phyloP scores from a whole-genome alignment of 2,888 invertebrate genomes.

The Eurytoma adleriae region DNA sequence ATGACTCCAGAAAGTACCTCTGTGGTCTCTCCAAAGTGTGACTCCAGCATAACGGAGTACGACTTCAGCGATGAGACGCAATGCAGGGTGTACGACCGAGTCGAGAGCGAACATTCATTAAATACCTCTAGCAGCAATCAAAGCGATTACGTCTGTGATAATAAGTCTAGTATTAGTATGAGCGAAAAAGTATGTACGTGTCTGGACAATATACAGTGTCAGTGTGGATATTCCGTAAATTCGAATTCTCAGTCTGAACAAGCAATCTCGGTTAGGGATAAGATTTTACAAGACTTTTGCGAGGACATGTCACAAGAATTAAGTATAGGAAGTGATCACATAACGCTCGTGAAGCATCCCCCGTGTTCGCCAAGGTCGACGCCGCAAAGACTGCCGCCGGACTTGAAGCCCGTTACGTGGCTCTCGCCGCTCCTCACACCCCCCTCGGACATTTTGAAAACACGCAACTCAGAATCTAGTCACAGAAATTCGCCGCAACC shows the following conservation, averaged over 20 bases:
- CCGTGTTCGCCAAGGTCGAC: conserved; percentile 73
- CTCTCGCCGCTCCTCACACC: conserved; percentile 69
- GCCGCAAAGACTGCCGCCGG: conserved; percentile 72
- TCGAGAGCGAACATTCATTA: conserved; percentile 63
- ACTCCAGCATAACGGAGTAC: conserved; percentile 64
- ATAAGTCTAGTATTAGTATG: conserved; percentile 66
- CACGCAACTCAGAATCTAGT: conserved; percentile 74
- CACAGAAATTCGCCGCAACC: conserved; percentile 72
- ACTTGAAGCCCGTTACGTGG: conserved; percentile 68
- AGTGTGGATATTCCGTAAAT: conserved; percentile 62
- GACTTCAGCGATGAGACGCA: conserved; percentile 66
- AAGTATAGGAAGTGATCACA: conserved; percentile 72
- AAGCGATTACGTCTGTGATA: conserved; percentile 72
- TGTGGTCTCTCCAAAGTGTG: conserved; percentile 68
- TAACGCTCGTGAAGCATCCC: conserved; percentile 73
- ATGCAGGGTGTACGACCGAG: conserved; percentile 64
- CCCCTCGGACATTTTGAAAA: conserved; percentile 72
- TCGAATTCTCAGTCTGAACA: conserved; percentile 59
- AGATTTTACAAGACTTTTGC: conserved; percentile 74
- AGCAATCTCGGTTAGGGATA: conserved; percentile 73
- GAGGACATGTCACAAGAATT: conserved; percentile 73
- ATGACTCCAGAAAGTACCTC: conserved; percentile 64
- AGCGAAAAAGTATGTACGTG: conserved; percentile 67
- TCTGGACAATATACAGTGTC: conserved; percentile 65
- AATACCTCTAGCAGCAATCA: conserved; percentile 70